Evolutionary conservation across 2,113 vertebrate species (phyloP).

Genomic region (Coptodon bakossiorum): DNA sequence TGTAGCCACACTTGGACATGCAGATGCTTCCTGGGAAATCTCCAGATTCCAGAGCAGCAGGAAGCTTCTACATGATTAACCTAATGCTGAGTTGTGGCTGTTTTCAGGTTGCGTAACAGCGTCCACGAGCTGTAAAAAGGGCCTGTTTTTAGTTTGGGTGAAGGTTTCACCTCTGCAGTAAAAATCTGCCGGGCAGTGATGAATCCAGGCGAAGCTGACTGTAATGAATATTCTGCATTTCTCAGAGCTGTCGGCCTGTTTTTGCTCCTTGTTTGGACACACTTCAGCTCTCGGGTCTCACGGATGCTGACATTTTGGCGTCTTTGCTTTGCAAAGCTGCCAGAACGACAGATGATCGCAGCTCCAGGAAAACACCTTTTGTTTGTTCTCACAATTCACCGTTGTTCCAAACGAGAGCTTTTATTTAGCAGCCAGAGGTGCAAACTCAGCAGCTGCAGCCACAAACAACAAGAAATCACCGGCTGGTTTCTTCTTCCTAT

Average conservation of each 20-base stretch:
- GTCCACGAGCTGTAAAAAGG: neutral
- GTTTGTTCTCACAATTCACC: neutral
- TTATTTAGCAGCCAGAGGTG: neutral
- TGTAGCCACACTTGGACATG: neutral
- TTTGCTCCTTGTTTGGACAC: neutral
- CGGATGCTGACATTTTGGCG: neutral
- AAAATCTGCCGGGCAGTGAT: neutral
- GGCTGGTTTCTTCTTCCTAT: neutral
- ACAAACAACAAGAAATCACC: neutral
- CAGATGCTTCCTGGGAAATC: neutral
- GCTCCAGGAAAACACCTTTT: neutral
- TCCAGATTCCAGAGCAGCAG: neutral
- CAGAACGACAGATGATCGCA: neutral
- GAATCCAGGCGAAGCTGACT: neutral
- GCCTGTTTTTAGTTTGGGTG: neutral
- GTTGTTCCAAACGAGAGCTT: neutral
- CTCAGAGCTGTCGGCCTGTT: neutral
- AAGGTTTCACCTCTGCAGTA: neutral
- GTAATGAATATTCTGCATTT: neutral
- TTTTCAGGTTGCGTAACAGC: neutral
- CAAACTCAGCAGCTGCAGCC: neutral
- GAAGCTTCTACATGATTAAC: neutral
- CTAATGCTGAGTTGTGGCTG: neutral
- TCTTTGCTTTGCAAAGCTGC: neutral
- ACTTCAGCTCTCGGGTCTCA: neutral